A percentile compares a stretch with the other conserved stretches of the same genome.
These are phyloP conservation scores for Protobothrops mucrosquamatus DNA, from an alignment of 2,113 vertebrate species.

Conservation along the genomic window DNA sequence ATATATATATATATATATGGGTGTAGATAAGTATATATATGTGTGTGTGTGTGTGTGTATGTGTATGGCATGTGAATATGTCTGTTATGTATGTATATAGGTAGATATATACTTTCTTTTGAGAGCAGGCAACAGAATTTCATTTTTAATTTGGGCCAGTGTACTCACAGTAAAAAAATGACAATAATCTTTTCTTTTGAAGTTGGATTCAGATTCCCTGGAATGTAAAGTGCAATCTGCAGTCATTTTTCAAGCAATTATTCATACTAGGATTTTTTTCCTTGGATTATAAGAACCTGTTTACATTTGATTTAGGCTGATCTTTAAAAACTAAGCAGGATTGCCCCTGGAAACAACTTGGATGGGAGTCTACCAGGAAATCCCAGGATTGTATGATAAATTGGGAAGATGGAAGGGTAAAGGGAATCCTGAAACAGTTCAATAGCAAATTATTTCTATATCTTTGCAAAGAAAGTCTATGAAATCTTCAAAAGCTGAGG, in stretches of 20 bases:
- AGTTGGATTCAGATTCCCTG: background rate
- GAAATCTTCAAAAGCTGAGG: background rate
- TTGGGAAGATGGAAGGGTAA: background rate
- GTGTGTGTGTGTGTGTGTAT: no score
- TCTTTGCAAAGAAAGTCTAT: background rate
- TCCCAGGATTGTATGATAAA: background rate
- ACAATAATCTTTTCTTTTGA: no score
- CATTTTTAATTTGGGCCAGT: no score
- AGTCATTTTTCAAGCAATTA: background rate
- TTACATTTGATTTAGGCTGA: background rate
- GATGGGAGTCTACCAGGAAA: background rate
- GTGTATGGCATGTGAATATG: no score
- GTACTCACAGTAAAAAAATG: no score
- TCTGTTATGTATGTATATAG: no score
- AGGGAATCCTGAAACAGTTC: background rate
- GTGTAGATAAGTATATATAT: no score
- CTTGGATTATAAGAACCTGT: background rate
- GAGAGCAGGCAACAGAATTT: no score
- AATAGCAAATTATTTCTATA: background rate
- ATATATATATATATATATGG: no score
- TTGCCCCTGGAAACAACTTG: background rate
- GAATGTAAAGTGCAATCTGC: background rate
- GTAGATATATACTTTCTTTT: no score
- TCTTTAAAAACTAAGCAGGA: background rate
- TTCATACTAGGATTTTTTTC: background rate